Evolutionary conservation across 2,113 vertebrate species (phyloP).

Genomic region (Oncorhynchus gorbuscha): DNA sequence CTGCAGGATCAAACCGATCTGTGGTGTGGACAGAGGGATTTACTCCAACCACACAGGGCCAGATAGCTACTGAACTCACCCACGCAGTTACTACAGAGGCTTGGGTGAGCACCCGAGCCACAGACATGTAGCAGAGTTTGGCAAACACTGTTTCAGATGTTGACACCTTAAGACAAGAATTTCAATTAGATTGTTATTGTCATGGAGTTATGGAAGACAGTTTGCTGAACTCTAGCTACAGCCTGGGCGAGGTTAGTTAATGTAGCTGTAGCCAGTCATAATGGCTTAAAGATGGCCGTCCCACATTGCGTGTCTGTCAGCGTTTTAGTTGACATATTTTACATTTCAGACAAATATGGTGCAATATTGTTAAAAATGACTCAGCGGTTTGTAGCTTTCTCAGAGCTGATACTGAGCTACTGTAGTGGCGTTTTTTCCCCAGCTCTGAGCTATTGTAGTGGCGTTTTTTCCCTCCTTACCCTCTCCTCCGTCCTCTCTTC

Average conservation of each 20-base stretch:
- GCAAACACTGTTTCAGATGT: not conserved
- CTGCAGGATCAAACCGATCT: constrained; percentile 6
- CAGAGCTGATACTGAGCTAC: not conserved
- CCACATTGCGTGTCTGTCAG: not conserved
- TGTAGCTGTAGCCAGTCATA: not conserved
- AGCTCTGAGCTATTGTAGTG: too few species aligned
- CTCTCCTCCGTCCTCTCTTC: not conserved
- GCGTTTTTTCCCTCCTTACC: not conserved
- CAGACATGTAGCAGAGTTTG: not conserved
- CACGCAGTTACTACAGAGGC: not conserved
- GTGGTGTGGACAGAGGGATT: constrained; percentile 5
- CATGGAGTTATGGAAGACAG: too few species aligned
- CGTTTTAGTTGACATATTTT: not conserved
- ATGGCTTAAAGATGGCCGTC: not conserved
- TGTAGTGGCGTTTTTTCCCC: not conserved
- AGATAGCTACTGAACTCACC: not conserved
- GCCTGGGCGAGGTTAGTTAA: too few species aligned
- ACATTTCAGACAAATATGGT: not conserved
- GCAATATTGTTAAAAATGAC: not conserved
- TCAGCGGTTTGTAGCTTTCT: not conserved
- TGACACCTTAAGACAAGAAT: too few species aligned
- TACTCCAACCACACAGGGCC: not conserved
- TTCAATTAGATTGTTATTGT: too few species aligned
- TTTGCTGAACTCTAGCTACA: too few species aligned
- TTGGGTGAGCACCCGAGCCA: not conserved